These are phyloP conservation scores for Parnassius apollo DNA, from an alignment of 2,888 invertebrate species.

Conservation along the genomic window DNA sequence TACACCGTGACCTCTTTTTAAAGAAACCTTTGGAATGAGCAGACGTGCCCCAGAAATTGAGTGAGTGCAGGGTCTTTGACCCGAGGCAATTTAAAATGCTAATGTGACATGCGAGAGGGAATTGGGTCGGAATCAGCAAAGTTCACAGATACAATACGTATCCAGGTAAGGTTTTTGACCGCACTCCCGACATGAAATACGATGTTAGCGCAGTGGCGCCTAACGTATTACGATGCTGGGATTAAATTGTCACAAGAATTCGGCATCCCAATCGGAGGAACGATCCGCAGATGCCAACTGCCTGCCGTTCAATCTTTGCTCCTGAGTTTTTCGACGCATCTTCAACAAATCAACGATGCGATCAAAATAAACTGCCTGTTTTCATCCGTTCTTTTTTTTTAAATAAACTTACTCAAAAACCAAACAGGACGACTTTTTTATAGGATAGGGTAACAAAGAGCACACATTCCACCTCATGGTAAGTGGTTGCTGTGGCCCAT, in stretches of 20 bases:
- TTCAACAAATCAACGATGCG: conserved; percentile 30
- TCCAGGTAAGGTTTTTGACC: conserved; percentile 69
- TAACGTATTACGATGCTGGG: conserved; percentile 59
- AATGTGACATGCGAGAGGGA: conserved; percentile 32
- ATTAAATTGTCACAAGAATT: conserved; percentile 63
- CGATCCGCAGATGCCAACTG: conserved; percentile 38
- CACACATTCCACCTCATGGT: no score
- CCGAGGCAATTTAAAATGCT: conserved; percentile 31
- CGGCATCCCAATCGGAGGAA: conserved; percentile 38
- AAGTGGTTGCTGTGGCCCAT: no score
- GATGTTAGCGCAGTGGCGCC: conserved; percentile 51
- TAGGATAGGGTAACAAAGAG: no score
- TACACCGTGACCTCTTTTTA: conserved; percentile 18
- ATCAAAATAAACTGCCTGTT: conserved; percentile 46
- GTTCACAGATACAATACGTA: conserved; percentile 35
- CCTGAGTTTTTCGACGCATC: conserved; percentile 27
- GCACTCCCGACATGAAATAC: conserved; percentile 50
- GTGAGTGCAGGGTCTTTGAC: conserved; percentile 28
- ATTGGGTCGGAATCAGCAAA: conserved; percentile 37
- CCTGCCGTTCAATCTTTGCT: conserved; percentile 29
- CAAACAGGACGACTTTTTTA: neutral
- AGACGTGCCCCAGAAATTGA: conserved; percentile 20
- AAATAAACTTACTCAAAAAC: conserved; percentile 43
- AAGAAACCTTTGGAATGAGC: conserved; percentile 22
- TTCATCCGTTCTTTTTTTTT: conserved; percentile 43